A percentile compares a stretch with the other conserved stretches of the same genome.
These are phyloP conservation scores for Meloe dianella DNA, from an alignment of 2,888 invertebrate genomes.

Conservation along the genomic window DNA sequence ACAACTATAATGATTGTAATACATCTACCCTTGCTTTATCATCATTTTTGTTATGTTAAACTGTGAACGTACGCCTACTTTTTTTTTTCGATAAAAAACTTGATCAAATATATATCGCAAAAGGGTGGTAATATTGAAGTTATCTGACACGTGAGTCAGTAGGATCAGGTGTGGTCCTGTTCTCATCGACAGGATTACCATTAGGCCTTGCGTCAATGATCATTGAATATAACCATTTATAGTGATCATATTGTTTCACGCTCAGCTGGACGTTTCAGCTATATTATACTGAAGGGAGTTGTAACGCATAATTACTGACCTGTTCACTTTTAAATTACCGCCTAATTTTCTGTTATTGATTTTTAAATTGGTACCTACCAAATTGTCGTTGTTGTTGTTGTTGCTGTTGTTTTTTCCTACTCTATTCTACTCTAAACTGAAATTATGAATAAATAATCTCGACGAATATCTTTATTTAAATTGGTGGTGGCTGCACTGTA, in stretches of 20 bases:
- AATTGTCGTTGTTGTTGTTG: not conserved
- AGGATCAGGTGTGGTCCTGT: constrained; percentile 54
- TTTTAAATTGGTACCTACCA: constrained; percentile 34
- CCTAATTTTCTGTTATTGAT: constrained; percentile 40
- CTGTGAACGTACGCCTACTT: constrained; percentile 47
- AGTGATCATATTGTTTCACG: constrained; percentile 48
- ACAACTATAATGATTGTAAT: constrained; percentile 45
- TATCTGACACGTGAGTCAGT: constrained; percentile 39
- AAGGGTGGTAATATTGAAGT: not conserved
- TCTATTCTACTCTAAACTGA: too few species aligned
- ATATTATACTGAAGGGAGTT: constrained; percentile 30
- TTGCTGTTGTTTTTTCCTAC: not conserved
- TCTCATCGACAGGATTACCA: constrained; percentile 46
- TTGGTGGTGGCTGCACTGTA: constrained; percentile 33
- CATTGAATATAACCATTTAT: constrained; percentile 50
- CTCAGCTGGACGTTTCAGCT: constrained; percentile 44
- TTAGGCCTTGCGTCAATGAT: constrained; percentile 48
- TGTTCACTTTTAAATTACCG: constrained; percentile 41
- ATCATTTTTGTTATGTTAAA: constrained; percentile 56
- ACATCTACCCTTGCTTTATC: constrained; percentile 39
- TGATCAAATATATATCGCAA: not conserved
- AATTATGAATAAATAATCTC: constrained; percentile 24
- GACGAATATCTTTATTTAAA: constrained; percentile 38
- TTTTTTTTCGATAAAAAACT: not conserved
- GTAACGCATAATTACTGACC: constrained; percentile 42